phyloP scores from a whole-genome alignment of 2,888 invertebrate genomes.

The Heliconius ethilla region DNA sequence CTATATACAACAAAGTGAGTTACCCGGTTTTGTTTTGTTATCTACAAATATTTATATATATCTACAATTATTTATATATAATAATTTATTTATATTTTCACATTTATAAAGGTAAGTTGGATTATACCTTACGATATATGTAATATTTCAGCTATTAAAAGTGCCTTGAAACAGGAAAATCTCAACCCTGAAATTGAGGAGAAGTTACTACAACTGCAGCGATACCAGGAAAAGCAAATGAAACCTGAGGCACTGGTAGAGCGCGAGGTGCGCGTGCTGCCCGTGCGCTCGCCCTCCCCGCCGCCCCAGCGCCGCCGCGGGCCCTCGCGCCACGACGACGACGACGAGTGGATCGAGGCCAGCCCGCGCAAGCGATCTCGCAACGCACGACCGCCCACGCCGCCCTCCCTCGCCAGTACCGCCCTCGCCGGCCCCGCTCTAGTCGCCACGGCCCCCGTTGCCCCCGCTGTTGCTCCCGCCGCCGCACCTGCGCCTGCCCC shows the following conservation, averaged over 20 bases:
- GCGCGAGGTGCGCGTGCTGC: conserved; percentile 60
- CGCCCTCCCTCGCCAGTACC: conserved; percentile 51
- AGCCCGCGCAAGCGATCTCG: conserved; percentile 63
- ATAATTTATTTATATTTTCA: background rate
- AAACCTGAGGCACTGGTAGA: conserved; percentile 78
- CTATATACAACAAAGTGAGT: conserved; percentile 96
- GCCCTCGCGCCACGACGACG: conserved; percentile 66
- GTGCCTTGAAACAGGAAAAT: conserved; percentile 95
- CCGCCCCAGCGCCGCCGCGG: conserved; percentile 60
- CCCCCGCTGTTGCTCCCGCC: conserved; percentile 61
- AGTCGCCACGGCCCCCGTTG: conserved; percentile 39
- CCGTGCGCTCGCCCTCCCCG: conserved; percentile 57
- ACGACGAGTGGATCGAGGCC: conserved; percentile 74
- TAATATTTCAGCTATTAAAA: conserved; percentile 88
- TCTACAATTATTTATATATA: background rate
- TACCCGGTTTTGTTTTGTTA: background rate
- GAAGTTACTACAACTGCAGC: conserved; percentile 92
- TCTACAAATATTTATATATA: background rate
- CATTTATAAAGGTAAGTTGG: background rate
- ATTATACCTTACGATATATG: background rate
- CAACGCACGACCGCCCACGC: conserved; percentile 45
- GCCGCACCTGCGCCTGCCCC: conserved; percentile 75
- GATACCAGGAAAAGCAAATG: conserved; percentile 91
- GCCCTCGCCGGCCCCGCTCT: conserved; percentile 62
- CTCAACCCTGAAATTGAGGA: conserved; percentile 96